Conservation (phyloP, 2,797 vertebrate species). For the Parauchenoglanis punctatus region DNA sequence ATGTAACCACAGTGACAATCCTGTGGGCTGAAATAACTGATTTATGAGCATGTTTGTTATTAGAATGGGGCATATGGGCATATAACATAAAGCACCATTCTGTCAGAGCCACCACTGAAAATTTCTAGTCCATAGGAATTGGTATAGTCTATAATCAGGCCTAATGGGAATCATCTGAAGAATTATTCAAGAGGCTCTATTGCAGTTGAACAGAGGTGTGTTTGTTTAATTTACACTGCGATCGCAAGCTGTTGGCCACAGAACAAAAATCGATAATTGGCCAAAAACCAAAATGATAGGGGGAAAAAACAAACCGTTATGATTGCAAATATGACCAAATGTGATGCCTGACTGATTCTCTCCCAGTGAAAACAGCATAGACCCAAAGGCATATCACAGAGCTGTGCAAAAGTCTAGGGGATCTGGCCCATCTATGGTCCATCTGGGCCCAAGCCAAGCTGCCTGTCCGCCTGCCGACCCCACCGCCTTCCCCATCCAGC, state of each 20-base stretch:
- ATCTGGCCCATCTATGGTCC: conserved; percentile 42
- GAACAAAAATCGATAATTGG: not conserved
- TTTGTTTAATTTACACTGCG: not conserved
- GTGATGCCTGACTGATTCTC: conserved; percentile 18
- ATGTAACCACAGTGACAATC: conserved; percentile 47
- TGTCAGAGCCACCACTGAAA: not conserved
- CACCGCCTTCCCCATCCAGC: conserved; percentile 45
- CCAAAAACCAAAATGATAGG: not conserved
- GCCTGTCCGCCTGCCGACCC: conserved; percentile 45
- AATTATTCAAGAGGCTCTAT: not conserved
- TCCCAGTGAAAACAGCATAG: conserved; percentile 34
- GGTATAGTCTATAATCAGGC: not conserved
- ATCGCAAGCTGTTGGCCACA: conserved; percentile 6
- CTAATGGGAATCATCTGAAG: not conserved
- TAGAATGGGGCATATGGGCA: conserved; percentile 34
- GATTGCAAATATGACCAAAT: conserved; percentile 30
- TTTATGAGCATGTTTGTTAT: conserved; percentile 28
- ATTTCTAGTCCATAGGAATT: not conserved
- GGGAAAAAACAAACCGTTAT: not conserved
- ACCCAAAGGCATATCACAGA: conserved; percentile 31
- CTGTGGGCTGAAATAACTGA: conserved; percentile 40
- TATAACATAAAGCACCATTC: not conserved
- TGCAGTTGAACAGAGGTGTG: not conserved
- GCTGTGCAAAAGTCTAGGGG: conserved; percentile 25
- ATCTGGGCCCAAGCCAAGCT: conserved; percentile 46